Base-by-base conservation (phyloP, 2,113 vertebrate genomes). In the Cettia cetti region DNA sequence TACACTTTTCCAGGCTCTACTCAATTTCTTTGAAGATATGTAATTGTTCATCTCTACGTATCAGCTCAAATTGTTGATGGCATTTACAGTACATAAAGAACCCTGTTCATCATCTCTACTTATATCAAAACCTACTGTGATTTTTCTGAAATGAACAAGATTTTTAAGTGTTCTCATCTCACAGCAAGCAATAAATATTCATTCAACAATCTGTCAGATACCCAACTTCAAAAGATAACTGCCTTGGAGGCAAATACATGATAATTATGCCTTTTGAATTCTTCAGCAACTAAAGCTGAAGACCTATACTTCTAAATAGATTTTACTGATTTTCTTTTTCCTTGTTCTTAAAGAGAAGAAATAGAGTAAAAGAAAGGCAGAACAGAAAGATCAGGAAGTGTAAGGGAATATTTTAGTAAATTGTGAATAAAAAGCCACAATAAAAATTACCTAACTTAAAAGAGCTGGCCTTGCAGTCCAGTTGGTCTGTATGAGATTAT, bases 131-230 rank as follows among this genome's bases (percentile, higher is more conserved):
- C 10, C 60, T 78, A 59, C 80, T 86, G 44, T 66, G 76, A 89
- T 93, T 92, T 90, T 91, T 60, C 52, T 83, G 81, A 88, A 90
- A 86, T n/a, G 35, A 94, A 81, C 39, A 94, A 88, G 72, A 86
- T 90, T 84, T 89, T 82, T 64, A 86, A 89, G 77, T 79, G 83
- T 66, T 86, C 86, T 85, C 39, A 89, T 95, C 76, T 84, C 56
- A 64, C 31, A 66, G 50, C 56, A 90, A 70, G 50, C 52, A 92
- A 77, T 90, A 96, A 95, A 90, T 86, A 93, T 83, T 93, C 72
- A 95, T 93, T 89, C 83, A 90, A 54, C 39, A 66, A 74, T 77
- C 79, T 93, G 86, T 90, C 76, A 94, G 39, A 94, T 37, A 88
- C 4, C 20, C 63, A 90, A 1, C 68, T 93, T 92, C 89, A 93